Base-by-base conservation (phyloP, 2,113 vertebrate genomes). In the Rhinogobius similis region DNA sequence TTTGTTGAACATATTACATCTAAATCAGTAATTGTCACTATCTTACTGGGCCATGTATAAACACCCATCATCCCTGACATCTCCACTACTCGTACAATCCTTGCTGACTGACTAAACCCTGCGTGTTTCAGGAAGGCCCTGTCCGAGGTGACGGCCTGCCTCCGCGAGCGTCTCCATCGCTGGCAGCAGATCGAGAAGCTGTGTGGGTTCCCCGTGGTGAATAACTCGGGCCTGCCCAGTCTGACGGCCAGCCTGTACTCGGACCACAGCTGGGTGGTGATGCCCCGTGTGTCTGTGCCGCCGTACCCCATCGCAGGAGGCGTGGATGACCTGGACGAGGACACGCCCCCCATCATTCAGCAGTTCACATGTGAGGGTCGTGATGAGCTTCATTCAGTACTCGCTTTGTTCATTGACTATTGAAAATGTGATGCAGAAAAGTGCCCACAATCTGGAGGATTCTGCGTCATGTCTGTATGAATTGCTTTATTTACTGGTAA, bases 121-220 rank as follows among this genome's bases (percentile, higher is more conserved):
- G 52, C 12, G 5, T 24, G 23, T 43, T 65, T 62, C 68, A 99
- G 98, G 89, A 98, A 99, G 91, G 87, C 96, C 0, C 93, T 99
- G 80, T 98, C 96, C 6, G 98, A 99, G 83, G 88, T 99, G 73
- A 99, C 98, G 0, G 96, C 96, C 0, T 98, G 97, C 82, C 93
- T 99, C 87, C 92, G 97, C 78, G 98, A 99, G 87, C 94, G 98
- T 1, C 96, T 99, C 24, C 98, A 98, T 87, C 96, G 98, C 80
- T 99, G 98, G 98, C 97, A 99, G 32, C 96, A 99, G 89, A 99
- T 99, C 68, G 98, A 99, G 92, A 99, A 97, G 90, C 94, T 99
- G n/a, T 99, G 98, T 36, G 94, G 95, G 58, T 99, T 99, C 89
- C 97, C 96, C 43, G 94, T 99, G 12, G 96, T 97, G 8, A 95